phyloP scores from a whole-genome alignment of 2,113 vertebrate genomes.

The Oryzias woworae region DNA sequence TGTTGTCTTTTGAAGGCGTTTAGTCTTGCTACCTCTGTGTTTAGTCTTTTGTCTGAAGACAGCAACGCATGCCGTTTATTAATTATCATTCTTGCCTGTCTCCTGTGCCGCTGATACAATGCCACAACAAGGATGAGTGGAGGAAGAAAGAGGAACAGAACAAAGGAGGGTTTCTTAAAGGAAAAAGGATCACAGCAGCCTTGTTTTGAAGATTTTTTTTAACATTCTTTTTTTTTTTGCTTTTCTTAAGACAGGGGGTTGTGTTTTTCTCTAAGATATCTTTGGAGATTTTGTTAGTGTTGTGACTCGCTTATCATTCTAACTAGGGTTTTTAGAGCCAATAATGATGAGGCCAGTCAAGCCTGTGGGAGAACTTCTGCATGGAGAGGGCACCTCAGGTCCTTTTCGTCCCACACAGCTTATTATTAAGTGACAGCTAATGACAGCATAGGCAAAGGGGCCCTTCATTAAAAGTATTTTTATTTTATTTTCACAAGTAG shows the following conservation, averaged over 20 bases:
- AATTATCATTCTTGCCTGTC: constrained; percentile 52
- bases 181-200: constrained; percentile 32
- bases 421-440: constrained; percentile 14
- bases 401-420: constrained; percentile 16
- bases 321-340: constrained; percentile 49
- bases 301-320: constrained; percentile 23
- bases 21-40: neutral
- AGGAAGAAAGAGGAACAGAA: constrained; percentile 25
- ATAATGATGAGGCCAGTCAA: constrained; percentile 33
- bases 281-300: constrained; percentile 28
- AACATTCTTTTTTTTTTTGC: neutral
- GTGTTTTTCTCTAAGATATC: constrained; percentile 14
- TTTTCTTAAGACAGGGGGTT: constrained; percentile 25
- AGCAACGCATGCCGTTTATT: constrained; percentile 35
- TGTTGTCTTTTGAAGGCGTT: too few relatives aligned
- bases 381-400: constrained; percentile 11
- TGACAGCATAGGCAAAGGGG: constrained; percentile 17
- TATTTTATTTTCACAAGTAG: neutral
- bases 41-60: constrained; percentile 7
- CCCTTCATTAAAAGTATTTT: constrained; percentile 22
- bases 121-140: constrained; percentile 13
- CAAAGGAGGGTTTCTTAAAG: constrained; percentile 33
- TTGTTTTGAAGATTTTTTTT: constrained; percentile 12
- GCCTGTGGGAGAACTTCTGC: constrained; percentile 13
- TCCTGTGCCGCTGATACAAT: constrained; percentile 41